phyloP scores from a whole-genome alignment of 2,888 invertebrate species.

The Dioctria rufipes region DNA sequence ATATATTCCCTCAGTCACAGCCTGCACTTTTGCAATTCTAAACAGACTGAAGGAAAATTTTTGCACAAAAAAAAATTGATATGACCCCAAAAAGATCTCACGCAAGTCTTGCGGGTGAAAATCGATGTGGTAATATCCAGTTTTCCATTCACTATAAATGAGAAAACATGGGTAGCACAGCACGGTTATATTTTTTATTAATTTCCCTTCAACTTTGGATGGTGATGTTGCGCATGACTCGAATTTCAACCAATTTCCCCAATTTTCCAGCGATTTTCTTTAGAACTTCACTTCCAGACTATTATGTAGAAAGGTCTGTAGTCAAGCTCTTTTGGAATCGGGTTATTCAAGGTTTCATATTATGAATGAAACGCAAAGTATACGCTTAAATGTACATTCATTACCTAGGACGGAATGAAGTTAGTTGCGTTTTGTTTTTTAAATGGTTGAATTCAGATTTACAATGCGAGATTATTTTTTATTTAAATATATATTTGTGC shows the following conservation, averaged over 20 bases:
- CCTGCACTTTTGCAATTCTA: neutral
- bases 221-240: constrained; percentile 5
- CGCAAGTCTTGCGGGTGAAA: constrained; percentile 39
- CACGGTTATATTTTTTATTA: constrained; percentile 35
- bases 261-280: constrained; percentile 16
- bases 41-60: constrained; percentile 12
- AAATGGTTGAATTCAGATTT: too few relatives aligned
- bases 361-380: constrained; percentile 33
- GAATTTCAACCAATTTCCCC: constrained; percentile 20
- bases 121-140: constrained; percentile 50
- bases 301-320: constrained; percentile 3
- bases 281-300: neutral
- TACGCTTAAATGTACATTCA: constrained; percentile 7
- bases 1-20: constrained; percentile 27
- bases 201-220: constrained; percentile 11
- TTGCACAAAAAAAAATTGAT: neutral
- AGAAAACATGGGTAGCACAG: constrained; percentile 33
- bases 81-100: constrained; percentile 48
- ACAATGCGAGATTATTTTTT: too few relatives aligned
- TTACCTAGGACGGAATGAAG: neutral
- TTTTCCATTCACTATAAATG: constrained; percentile 50
- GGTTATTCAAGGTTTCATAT: constrained; percentile 36
- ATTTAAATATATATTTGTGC: too few relatives aligned
- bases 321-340: constrained; percentile 8
- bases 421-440: neutral